Base-by-base conservation (phyloP, 2,797 vertebrate genomes). In the Pitangus sulphuratus region DNA sequence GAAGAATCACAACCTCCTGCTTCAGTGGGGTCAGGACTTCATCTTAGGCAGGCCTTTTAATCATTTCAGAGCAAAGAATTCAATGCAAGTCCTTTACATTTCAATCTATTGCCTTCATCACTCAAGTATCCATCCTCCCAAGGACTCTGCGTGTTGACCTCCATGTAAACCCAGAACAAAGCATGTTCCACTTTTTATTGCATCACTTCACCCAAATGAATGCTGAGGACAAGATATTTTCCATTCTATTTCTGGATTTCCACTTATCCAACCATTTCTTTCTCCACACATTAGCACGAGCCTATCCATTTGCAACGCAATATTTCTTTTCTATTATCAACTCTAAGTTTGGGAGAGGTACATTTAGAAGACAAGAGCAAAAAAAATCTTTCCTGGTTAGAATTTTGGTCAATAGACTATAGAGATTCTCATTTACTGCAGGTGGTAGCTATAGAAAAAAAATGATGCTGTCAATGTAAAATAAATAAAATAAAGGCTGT, bases 1-100 rank as follows among this genome's bases (percentile, higher is more conserved):
- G 71, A 90, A 85, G 45, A 91, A 95, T 94, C 78, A 85, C 35
- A 85, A 89, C 77, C 45, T 87, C 61, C 21, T 64, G 40, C 57
- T 75, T 89, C 53, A 30, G 48, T 26, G 19, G 37, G 78, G 78
- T 95, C 89, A 94, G 42, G 61, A 85, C 72, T 92, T 81, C 87
- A 83, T 90, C 87, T 92, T 25, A 86, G 48, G 53, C 50, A 84
- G 44, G 48, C 40, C 82, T 81, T 94, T 84, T 75, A 82, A 93
- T 93, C 50, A 93, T 87, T 93, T 86, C 74, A 84, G 58, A 87
- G 80, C 40, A 65, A 90, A n/a, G 19, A 94, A 84, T 77, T 75
- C 12, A 33, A 76, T 81, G 40, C 18, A 94, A 69, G 48, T 28
- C 51, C 51, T 82, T 72, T 62, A 81, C 33, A 86, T 94, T 90